Percentiles rank a stretch among this genome's conserved stretches.
These are phyloP conservation scores for Narcine bancroftii DNA, from an alignment of 2,113 vertebrate genomes.

Conservation along the genomic window DNA sequence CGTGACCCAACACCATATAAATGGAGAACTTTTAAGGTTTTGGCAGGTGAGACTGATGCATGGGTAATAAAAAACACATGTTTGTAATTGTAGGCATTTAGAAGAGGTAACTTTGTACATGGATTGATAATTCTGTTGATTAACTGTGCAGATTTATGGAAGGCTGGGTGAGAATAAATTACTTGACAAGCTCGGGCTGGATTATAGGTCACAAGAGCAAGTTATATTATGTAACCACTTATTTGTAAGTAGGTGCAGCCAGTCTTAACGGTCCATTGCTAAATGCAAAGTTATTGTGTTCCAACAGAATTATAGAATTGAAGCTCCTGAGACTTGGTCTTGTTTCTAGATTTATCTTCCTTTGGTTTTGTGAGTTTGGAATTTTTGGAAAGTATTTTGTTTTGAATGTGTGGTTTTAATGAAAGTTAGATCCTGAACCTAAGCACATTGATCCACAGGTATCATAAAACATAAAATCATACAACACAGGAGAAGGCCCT, in stretches of 20 bases:
- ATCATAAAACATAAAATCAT: neutral
- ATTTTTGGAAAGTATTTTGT: neutral
- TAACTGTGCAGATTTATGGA: conserved; percentile 2
- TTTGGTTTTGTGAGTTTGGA: neutral
- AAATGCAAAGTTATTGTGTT: neutral
- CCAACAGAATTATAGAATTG: neutral
- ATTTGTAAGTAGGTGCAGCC: neutral
- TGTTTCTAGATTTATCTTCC: neutral
- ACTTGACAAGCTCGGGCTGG: neutral
- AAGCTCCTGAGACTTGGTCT: neutral
- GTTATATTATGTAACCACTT: neutral
- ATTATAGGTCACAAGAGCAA: neutral
- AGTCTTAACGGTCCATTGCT: neutral
- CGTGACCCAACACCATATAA: neutral
- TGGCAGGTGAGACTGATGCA: neutral
- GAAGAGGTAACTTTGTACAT: neutral
- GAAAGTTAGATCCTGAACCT: neutral
- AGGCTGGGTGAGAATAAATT: neutral
- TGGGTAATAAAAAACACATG: conserved; percentile 7
- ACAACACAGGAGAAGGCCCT: no score
- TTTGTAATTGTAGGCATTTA: conserved; percentile 26
- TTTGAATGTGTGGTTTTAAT: neutral
- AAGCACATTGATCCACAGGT: neutral
- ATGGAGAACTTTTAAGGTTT: neutral
- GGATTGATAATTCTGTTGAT: conserved; percentile 7